Base-by-base conservation (phyloP, 1,140 invertebrate species). In the Glossosoma conforme region DNA sequence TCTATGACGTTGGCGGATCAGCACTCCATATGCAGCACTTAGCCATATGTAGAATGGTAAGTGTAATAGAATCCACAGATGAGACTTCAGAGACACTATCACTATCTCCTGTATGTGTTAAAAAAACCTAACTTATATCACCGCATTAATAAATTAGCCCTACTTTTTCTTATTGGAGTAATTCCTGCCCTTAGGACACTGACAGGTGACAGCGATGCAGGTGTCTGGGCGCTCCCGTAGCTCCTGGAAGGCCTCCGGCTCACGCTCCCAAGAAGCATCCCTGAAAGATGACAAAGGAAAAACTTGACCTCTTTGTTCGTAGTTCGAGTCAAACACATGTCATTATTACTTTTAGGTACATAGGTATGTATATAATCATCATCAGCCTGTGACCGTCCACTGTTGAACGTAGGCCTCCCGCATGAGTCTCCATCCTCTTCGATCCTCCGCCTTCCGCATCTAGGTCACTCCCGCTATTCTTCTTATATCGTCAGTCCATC, bases 211-310 rank as follows among this genome's bases (percentile, higher is more conserved):
- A 0, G 61, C 61, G 2, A 17, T 35, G 52, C 75, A 77, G 0
- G 15, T 30, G 0, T 61, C 32, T 0, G 60, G 54, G 6, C 71
- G 52, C 18, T 70, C 65, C 33, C 70, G 67, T 11, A 76, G 68
- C 36, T 77, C 76, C 0, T 64, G 58, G 61, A 75, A 85, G 0
- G 82, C 82, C 60, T 81, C 77, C 24, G 75, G 73, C 54, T 83
- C 82, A 15, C 74, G 50, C 59, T 86, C 84, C 84, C 84, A 86
- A 0, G 79, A 73, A 5, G 84, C 83, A 66, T 86, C 84, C 59
- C 74, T 76, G 60, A 10, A 64, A 60, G 22, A 20, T 50, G 24
- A 41, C 17, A 40, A 48, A 56, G 45, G 37, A 33, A 37, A 35
- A 25, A n/a, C n/a, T n/a, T n/a, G n/a, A n/a, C n/a, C n/a, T n/a